Evolutionary conservation across 2,113 vertebrate species (phyloP).

Genomic region (Cranoglanis bouderius): DNA sequence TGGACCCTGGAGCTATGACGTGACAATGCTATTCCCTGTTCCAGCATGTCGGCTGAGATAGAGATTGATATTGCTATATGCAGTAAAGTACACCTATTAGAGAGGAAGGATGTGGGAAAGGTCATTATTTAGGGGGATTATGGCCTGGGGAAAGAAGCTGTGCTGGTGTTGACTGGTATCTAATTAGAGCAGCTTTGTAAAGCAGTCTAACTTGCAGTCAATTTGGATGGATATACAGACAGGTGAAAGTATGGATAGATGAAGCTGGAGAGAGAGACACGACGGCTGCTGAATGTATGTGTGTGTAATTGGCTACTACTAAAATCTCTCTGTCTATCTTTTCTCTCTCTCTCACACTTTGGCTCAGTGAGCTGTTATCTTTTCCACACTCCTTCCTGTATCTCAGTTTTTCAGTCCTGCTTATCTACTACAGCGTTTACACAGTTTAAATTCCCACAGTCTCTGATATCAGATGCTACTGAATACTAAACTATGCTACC

Average conservation of each 20-base stretch:
- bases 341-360: neutral
- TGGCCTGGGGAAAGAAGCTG: neutral
- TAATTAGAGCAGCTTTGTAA: slow-evolving; percentile 9
- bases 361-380: neutral
- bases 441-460: neutral
- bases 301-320: neutral
- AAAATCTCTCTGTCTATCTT: slow-evolving; percentile 30
- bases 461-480: neutral
- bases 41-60: neutral
- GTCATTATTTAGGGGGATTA: neutral
- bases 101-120: neutral
- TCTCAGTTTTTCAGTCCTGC: neutral
- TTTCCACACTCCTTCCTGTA: neutral
- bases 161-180: neutral
- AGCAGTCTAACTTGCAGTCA: neutral
- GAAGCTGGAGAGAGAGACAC: neutral
- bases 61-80: neutral
- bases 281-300: neutral
- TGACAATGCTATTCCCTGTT: neutral
- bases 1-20: neutral
- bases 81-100: neutral
- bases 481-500: neutral
- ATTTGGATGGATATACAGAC: neutral
- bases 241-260: neutral
- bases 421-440: neutral